A percentile compares a stretch with the other conserved stretches of the same genome.
These are phyloP conservation scores for Spea multiplicata DNA, from an alignment of 2,113 vertebrate species.

Conservation along the genomic window DNA sequence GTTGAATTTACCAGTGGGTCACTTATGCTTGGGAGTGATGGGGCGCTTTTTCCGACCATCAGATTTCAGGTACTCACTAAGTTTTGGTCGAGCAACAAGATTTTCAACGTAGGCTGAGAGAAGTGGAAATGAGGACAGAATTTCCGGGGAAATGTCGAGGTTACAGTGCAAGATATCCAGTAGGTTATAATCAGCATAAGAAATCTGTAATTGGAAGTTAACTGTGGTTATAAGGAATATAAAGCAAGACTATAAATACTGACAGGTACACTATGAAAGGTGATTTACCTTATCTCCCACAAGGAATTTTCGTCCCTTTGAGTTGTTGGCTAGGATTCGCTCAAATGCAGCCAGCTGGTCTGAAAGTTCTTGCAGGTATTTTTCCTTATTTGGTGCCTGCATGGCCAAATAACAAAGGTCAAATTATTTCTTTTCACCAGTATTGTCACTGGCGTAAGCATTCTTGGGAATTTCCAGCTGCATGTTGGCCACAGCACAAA, in stretches of 20 bases:
- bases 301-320: constrained; percentile 63
- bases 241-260: not conserved
- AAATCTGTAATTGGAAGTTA: constrained; percentile 22
- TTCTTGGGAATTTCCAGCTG: too few relatives aligned
- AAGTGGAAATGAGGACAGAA: constrained; percentile 8
- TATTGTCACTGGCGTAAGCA: too few relatives aligned
- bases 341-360: constrained; percentile 65
- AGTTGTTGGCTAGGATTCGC: constrained; percentile 61
- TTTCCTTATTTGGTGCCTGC: constrained; percentile 55
- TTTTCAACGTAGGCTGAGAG: constrained; percentile 13
- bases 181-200: constrained; percentile 40
- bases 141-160: not conserved
- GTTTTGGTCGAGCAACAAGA: constrained; percentile 3
- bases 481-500: too few relatives aligned
- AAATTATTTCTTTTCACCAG: not conserved
- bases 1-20: not conserved
- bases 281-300: constrained; percentile 67
- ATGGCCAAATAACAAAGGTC: not conserved
- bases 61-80: constrained; percentile 18
- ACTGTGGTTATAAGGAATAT: not conserved
- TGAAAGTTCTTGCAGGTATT: constrained; percentile 63
- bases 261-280: not conserved
- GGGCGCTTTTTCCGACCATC: constrained; percentile 36
- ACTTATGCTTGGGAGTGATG: constrained; percentile 29
- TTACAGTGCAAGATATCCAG: constrained; percentile 18